phyloP scores from a whole-genome alignment of 2,113 vertebrate genomes.

The Verasper variegatus region DNA sequence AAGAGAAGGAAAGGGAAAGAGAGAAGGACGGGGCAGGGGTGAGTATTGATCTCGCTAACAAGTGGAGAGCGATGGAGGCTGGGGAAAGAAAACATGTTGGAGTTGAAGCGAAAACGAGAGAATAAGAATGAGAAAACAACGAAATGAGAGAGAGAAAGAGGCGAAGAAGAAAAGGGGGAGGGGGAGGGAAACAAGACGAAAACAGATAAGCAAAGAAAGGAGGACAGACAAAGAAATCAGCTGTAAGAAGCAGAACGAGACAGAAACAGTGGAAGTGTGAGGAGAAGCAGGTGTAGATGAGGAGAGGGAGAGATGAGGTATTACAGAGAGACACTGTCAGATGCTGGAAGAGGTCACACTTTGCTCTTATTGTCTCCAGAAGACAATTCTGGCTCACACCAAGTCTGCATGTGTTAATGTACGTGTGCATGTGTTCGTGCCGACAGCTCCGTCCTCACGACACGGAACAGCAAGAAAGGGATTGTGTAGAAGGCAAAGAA shows the following conservation, averaged over 20 bases:
- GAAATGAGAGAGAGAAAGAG: neutral
- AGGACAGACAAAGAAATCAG: conserved; percentile 42
- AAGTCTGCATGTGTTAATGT: conserved; percentile 37
- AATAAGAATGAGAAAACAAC: neutral
- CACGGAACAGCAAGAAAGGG: conserved; percentile 45
- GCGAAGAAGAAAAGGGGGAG: neutral
- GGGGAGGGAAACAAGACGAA: neutral
- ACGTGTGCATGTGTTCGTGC: conserved; percentile 32
- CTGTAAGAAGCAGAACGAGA: conserved; percentile 26
- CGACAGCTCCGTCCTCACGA: conserved; percentile 44
- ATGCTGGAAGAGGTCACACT: conserved; percentile 69
- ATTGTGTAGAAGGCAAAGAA: conserved; percentile 21
- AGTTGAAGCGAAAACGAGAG: neutral
- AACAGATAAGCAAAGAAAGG: conserved; percentile 38
- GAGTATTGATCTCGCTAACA: neutral
- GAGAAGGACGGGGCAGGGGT: neutral
- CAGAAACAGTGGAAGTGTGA: conserved; percentile 12
- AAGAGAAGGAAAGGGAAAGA: conserved; percentile 1
- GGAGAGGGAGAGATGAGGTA: conserved; percentile 52
- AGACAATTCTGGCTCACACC: conserved; percentile 70
- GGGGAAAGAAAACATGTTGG: conserved; percentile 1
- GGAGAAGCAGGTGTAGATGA: conserved; percentile 55
- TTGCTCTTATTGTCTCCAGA: conserved; percentile 63
- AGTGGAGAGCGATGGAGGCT: conserved; percentile 6
- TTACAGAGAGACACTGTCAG: conserved; percentile 59